These are phyloP conservation scores for Nomada fabriciana DNA, from an alignment of 2,888 invertebrate genomes.

Conservation along the genomic window DNA sequence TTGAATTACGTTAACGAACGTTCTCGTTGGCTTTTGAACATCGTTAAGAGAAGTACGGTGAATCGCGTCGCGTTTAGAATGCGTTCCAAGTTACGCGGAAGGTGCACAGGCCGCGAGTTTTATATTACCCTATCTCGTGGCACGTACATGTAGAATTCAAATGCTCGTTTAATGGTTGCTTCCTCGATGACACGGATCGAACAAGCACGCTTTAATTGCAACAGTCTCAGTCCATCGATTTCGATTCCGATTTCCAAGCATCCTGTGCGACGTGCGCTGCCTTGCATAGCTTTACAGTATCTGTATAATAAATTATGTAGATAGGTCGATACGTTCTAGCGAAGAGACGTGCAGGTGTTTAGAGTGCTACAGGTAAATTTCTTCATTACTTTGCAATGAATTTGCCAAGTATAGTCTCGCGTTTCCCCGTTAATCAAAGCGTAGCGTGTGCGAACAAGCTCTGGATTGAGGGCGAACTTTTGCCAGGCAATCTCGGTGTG, in stretches of 20 bases:
- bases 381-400: conserved; percentile 13
- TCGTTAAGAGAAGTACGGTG: not conserved
- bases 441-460: not conserved
- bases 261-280: not conserved
- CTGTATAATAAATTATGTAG: not conserved
- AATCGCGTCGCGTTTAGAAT: not conserved
- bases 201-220: not conserved
- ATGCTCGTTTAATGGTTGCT: conserved; percentile 30
- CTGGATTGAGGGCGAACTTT: conserved; percentile 9
- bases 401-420: conserved; percentile 3
- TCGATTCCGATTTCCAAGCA: not conserved
- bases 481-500: conserved; percentile 13
- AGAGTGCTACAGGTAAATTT: not conserved
- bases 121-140: not conserved
- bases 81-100: conserved; percentile 13
- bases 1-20: conserved; percentile 53
- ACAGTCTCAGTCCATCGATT: not conserved
- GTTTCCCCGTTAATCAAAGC: conserved; percentile 39
- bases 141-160: conserved; percentile 11
- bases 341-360: not conserved
- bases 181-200: conserved; percentile 7
- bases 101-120: conserved; percentile 8
- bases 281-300: not conserved
- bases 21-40: not conserved
- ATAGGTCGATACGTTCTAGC: not conserved